These are phyloP conservation scores for Phytoseiulus persimilis DNA, from an alignment of 2,888 invertebrate species.

Conservation along the genomic window DNA sequence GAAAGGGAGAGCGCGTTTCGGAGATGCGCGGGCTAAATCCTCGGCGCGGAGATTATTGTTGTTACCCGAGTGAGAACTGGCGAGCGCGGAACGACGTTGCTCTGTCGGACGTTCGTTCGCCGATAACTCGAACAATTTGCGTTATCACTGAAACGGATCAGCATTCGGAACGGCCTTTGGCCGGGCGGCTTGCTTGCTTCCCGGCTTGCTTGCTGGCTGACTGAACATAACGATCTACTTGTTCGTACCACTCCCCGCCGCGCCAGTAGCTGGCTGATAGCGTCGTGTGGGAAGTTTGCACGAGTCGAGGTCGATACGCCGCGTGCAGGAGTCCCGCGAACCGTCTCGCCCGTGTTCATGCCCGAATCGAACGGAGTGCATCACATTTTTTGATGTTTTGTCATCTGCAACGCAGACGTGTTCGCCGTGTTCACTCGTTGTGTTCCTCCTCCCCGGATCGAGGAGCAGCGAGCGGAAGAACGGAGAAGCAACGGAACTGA, in stretches of 20 bases:
- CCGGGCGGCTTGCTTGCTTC: background rate
- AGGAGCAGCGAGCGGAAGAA: too few species aligned
- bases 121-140: background rate
- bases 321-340: background rate
- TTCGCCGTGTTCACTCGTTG: too few species aligned
- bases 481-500: too few species aligned
- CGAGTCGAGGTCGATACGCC: background rate
- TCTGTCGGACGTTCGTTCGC: background rate
- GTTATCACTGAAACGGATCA: conserved; percentile 5
- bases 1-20: background rate
- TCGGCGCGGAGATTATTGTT: background rate
- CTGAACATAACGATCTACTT: background rate
- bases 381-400: background rate
- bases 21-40: background rate
- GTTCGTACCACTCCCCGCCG: background rate
- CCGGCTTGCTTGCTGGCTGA: background rate
- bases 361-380: background rate
- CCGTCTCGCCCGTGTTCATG: background rate
- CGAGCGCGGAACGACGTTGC: background rate
- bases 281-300: background rate
- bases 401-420: background rate
- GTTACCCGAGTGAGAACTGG: background rate
- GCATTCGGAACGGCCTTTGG: background rate
- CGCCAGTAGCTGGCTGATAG: background rate
- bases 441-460: too few species aligned